Conservation (phyloP, 2,113 vertebrate species). For the Malurus elegans region DNA sequence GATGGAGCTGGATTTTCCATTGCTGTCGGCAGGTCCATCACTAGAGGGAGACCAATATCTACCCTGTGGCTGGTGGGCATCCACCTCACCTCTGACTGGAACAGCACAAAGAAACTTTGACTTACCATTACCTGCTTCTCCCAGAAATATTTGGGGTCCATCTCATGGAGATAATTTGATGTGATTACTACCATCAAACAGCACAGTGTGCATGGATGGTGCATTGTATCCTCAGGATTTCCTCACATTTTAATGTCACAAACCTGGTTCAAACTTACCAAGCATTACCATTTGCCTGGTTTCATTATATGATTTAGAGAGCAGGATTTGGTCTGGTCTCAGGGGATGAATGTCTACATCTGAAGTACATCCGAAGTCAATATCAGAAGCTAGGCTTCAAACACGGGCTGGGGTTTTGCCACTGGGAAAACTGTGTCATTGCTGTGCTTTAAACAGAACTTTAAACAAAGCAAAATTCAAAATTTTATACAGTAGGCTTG, state of each 20-base stretch:
- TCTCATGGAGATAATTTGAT: neutral
- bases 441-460: neutral
- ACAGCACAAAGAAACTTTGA: neutral
- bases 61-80: neutral
- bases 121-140: neutral
- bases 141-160: neutral
- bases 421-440: neutral
- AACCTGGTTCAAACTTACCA: neutral
- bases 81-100: neutral
- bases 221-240: neutral
- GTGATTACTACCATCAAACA: neutral
- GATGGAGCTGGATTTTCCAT: neutral
- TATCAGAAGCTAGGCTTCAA: neutral
- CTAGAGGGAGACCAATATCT: conserved; percentile 50
- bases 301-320: neutral
- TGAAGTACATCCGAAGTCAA: neutral
- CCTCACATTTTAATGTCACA: neutral
- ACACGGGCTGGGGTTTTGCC: neutral
- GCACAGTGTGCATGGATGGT: neutral
- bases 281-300: neutral
- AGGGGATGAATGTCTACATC: neutral
- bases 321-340: neutral
- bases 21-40: neutral
- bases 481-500: neutral
- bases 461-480: neutral